These are phyloP conservation scores for Cydia strobilella DNA, from an alignment of 1,140 invertebrate genomes.

Conservation along the genomic window DNA sequence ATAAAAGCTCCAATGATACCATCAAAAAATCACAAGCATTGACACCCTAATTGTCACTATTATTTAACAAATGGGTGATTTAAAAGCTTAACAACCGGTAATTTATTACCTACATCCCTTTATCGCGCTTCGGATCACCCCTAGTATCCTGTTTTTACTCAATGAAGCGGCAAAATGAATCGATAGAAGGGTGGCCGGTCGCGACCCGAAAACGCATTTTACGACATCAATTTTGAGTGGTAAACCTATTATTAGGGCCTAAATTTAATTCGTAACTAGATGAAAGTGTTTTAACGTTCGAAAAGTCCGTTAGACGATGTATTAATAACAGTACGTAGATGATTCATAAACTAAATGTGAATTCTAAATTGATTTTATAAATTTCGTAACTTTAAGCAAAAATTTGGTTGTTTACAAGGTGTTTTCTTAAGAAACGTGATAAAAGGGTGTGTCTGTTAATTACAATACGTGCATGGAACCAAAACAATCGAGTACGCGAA, in stretches of 20 bases:
- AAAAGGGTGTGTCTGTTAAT: conserved; percentile 19
- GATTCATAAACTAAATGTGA: neutral
- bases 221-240: conserved; percentile 5
- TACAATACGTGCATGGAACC: conserved; percentile 1
- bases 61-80: conserved; percentile 25
- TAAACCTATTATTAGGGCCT: conserved; percentile 26
- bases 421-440: conserved; percentile 16
- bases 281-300: neutral
- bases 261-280: conserved; percentile 17
- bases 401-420: neutral
- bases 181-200: conserved; percentile 8
- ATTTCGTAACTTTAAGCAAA: neutral
- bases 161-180: conserved; percentile 12
- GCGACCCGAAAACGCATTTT: neutral
- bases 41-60: conserved; percentile 20
- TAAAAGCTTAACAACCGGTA: conserved; percentile 14
- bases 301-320: neutral
- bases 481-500: conserved; percentile 14
- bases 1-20: neutral
- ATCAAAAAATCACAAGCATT: conserved; percentile 24
- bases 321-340: neutral
- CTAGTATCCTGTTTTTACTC: conserved; percentile 19
- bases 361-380: neutral
- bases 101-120: conserved; percentile 18
- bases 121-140: conserved; percentile 8